phyloP scores from a whole-genome alignment of 2,113 vertebrate species.

The Paradoxurus hermaphroditus region DNA sequence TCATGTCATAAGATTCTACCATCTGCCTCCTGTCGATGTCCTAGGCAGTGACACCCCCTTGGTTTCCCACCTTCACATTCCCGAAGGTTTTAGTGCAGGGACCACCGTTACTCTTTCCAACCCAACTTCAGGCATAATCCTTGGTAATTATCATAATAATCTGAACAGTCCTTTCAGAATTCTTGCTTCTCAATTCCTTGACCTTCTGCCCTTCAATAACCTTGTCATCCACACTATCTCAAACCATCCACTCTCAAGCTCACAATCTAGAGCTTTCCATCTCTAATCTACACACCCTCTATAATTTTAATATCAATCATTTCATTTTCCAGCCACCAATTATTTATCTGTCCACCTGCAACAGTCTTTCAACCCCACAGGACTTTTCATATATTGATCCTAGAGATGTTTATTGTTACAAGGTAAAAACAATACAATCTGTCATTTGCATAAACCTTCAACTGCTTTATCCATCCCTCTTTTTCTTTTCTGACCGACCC shows the following conservation, averaged over 20 bases:
- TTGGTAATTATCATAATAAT: not conserved
- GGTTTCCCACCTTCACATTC: not conserved
- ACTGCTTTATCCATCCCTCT: not conserved
- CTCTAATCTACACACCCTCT: not conserved
- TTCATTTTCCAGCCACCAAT: not conserved
- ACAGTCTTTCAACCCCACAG: not conserved
- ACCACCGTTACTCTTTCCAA: not conserved
- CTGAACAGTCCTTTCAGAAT: not conserved
- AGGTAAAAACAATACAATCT: not conserved
- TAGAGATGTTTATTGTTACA: not conserved
- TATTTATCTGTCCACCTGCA: not conserved
- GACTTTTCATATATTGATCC: not conserved
- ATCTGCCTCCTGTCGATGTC: not conserved
- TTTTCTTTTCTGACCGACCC: not conserved
- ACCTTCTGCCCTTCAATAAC: not conserved
- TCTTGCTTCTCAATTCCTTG: not conserved
- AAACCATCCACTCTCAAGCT: not conserved
- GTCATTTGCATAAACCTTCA: not conserved
- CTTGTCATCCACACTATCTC: not conserved
- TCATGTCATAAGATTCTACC: not conserved
- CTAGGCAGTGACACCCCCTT: not conserved
- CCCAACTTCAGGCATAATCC: not conserved
- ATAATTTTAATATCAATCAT: not conserved
- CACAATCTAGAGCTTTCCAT: not conserved
- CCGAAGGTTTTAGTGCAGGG: not conserved